A percentile compares a stretch with the other conserved stretches of the same genome.
Evolutionary conservation across 2,888 invertebrate species (phyloP).

Genomic region (Papilio elwesi): DNA sequence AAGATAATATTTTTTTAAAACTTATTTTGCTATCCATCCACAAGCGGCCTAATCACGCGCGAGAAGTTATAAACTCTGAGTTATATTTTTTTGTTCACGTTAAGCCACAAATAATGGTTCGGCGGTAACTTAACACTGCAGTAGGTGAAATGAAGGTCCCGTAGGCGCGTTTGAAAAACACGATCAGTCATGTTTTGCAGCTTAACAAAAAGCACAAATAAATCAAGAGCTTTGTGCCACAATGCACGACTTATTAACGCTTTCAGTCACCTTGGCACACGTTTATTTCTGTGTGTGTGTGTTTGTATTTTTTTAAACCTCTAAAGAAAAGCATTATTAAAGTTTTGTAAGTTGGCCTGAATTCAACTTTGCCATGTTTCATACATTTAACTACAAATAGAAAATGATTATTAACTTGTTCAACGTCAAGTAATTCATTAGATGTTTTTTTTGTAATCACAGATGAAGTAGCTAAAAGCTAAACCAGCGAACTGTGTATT

Average conservation of each 20-base stretch:
- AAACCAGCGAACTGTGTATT: background rate
- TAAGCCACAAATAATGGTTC: slow-evolving; percentile 63
- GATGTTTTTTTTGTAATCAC: too few relatives aligned
- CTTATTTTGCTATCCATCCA: slow-evolving; percentile 8
- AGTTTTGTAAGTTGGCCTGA: slow-evolving; percentile 15
- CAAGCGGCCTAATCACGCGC: slow-evolving; percentile 40
- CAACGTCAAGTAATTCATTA: background rate
- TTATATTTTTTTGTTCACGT: slow-evolving; percentile 55
- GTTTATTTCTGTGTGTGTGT: background rate
- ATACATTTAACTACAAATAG: slow-evolving; percentile 1
- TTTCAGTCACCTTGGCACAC: slow-evolving; percentile 12
- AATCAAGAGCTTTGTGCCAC: slow-evolving; percentile 29
- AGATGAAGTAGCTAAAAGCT: too few relatives aligned
- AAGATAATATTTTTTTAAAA: background rate
- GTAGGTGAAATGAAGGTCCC: slow-evolving; percentile 53
- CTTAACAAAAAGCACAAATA: slow-evolving; percentile 33
- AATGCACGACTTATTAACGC: slow-evolving; percentile 29
- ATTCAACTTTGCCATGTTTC: slow-evolving; percentile 12
- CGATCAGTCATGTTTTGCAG: slow-evolving; percentile 32
- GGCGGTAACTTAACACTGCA: slow-evolving; percentile 56
- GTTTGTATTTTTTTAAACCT: slow-evolving; percentile 5
- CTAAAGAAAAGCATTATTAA: slow-evolving; percentile 30
- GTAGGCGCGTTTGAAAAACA: slow-evolving; percentile 29
- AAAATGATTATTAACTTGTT: too few relatives aligned
- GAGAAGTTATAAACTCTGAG: slow-evolving; percentile 54